Percentiles rank a stretch among this genome's conserved stretches.
Conservation (phyloP, 1,140 invertebrate species). For the Hyposmocoma kahamanoa region DNA sequence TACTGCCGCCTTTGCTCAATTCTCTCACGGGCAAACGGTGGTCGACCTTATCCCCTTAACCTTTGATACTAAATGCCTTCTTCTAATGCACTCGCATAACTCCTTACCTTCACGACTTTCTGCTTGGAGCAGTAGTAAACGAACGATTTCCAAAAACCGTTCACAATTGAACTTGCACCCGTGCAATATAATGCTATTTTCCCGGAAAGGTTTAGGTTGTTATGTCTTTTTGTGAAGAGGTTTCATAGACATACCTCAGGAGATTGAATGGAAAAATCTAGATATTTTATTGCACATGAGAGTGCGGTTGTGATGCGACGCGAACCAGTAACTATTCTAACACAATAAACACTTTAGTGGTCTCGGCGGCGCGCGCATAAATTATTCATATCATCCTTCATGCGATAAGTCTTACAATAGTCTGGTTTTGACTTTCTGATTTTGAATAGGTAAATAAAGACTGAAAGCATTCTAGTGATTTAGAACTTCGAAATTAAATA, state of each 20-base stretch:
- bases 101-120: constrained; percentile 33
- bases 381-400: constrained; percentile 52
- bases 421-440: too few species aligned
- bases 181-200: constrained; percentile 43
- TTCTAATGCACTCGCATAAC: constrained; percentile 24
- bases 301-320: constrained; percentile 39
- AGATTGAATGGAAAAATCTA: constrained; percentile 64
- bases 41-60: constrained; percentile 34
- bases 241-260: constrained; percentile 38
- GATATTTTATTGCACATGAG: constrained; percentile 65
- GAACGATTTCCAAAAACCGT: constrained; percentile 26
- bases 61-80: constrained; percentile 39
- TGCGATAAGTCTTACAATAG: constrained; percentile 26
- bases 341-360: constrained; percentile 59
- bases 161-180: constrained; percentile 31
- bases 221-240: constrained; percentile 27
- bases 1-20: constrained; percentile 61
- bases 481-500: too few species aligned
- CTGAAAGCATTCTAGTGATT: too few species aligned
- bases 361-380: constrained; percentile 32
- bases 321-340: constrained; percentile 44
- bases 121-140: constrained; percentile 25
- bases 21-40: constrained; percentile 35
- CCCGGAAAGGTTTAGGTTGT: constrained; percentile 11
- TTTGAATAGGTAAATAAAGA: too few species aligned